phyloP scores from a whole-genome alignment of 2,797 vertebrate species.

The Menidia menidia region DNA sequence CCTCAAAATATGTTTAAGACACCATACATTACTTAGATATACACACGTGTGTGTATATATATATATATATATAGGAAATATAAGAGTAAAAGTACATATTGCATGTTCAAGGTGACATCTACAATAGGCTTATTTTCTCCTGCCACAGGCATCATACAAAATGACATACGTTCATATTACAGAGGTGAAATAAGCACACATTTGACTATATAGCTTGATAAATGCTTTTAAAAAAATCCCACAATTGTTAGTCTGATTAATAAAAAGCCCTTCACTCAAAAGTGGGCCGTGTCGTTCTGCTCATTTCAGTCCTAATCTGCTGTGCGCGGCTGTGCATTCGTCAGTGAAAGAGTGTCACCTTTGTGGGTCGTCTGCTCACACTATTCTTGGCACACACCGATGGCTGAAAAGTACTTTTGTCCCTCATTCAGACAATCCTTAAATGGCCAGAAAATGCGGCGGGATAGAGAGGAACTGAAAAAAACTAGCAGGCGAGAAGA shows the following conservation, averaged over 20 bases:
- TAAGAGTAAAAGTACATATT: background rate
- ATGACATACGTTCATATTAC: background rate
- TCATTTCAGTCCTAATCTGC: slow-evolving; percentile 2
- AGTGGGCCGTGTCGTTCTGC: background rate
- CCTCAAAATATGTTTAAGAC: slow-evolving; percentile 48
- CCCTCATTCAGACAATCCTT: slow-evolving; percentile 59
- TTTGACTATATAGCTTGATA: background rate
- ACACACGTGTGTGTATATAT: no score
- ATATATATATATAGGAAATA: no score
- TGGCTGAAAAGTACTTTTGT: slow-evolving; percentile 63
- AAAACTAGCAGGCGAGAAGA: slow-evolving; percentile 37
- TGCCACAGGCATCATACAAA: background rate
- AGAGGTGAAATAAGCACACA: background rate
- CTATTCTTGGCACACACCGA: slow-evolving; percentile 58
- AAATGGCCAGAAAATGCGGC: slow-evolving; percentile 64
- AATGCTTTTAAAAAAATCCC: background rate
- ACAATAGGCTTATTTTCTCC: background rate
- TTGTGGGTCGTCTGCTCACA: slow-evolving; percentile 25
- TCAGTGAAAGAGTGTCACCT: slow-evolving; percentile 15
- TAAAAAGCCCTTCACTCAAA: background rate
- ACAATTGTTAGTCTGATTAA: background rate
- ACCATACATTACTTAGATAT: slow-evolving; percentile 8
- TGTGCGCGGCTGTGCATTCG: background rate
- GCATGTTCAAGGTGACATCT: background rate
- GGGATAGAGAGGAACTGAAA: slow-evolving; percentile 42